A percentile compares a stretch with the other conserved stretches of the same genome.
These are phyloP conservation scores for Eriocheir sinensis DNA, from an alignment of 1,140 invertebrate genomes.

Conservation along the genomic window DNA sequence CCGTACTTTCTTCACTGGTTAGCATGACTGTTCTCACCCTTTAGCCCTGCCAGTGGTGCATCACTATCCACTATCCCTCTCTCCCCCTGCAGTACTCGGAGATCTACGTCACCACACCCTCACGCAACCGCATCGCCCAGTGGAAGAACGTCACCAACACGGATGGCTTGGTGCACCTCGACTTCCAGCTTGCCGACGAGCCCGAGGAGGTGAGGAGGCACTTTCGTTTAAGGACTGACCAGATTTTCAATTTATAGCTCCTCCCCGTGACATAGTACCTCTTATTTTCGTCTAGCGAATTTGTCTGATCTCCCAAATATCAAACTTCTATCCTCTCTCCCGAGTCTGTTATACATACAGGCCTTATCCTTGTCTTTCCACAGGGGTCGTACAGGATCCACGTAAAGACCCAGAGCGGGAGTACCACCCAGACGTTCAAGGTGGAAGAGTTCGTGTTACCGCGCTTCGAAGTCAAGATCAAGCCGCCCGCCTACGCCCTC, in stretches of 20 bases:
- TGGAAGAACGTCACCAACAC: constrained; percentile 84
- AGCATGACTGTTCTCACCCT: no score
- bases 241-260: no score
- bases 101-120: constrained; percentile 82
- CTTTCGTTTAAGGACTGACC: no score
- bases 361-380: neutral
- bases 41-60: no score
- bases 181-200: constrained; percentile 84
- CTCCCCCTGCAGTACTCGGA: constrained; percentile 37
- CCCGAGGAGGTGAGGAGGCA: constrained; percentile 80
- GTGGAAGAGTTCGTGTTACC: constrained; percentile 86
- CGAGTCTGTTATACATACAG: no score
- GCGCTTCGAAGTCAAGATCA: constrained; percentile 86
- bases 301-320: no score
- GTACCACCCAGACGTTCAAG: constrained; percentile 86
- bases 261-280: no score
- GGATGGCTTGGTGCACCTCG: constrained; percentile 84
- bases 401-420: constrained; percentile 83
- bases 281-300: no score
- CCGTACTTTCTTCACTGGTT: no score
- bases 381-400: constrained; percentile 50
- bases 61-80: neutral
- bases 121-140: constrained; percentile 84
- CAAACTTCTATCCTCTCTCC: neutral
- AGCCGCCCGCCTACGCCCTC: constrained; percentile 85